A percentile compares a stretch with the other conserved stretches of the same genome.
These are phyloP conservation scores for Rutpela maculata DNA, from an alignment of 2,888 invertebrate genomes.

Conservation along the genomic window DNA sequence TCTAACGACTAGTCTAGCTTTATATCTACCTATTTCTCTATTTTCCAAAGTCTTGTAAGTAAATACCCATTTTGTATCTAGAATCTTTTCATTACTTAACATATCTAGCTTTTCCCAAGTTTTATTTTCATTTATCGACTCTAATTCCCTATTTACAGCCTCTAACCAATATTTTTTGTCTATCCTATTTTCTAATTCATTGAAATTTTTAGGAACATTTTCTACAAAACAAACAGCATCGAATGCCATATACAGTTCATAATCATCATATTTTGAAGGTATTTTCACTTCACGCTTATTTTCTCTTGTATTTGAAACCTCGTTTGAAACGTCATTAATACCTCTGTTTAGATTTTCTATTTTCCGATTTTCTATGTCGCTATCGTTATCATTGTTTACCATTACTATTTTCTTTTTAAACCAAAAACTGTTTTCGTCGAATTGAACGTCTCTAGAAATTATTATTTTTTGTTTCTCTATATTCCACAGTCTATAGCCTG, in stretches of 20 bases:
- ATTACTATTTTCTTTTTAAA: constrained; percentile 1
- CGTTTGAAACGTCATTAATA: too few species aligned
- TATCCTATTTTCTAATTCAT: too few species aligned
- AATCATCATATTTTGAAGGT: constrained; percentile 27
- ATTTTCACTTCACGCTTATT: too few species aligned
- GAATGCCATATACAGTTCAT: too few species aligned
- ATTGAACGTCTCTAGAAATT: constrained; percentile 37
- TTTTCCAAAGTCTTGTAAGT: constrained; percentile 52
- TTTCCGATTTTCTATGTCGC: not conserved
- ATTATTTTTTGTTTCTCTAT: constrained; percentile 28
- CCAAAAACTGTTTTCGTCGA: constrained; percentile 40
- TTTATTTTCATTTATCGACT: too few species aligned
- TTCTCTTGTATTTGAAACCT: too few species aligned
- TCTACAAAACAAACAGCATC: too few species aligned
- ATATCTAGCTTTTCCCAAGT: too few species aligned
- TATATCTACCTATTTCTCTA: constrained; percentile 58
- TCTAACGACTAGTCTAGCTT: constrained; percentile 59
- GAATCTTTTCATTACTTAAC: too few species aligned
- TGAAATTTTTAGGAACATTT: too few species aligned
- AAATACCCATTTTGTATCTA: constrained; percentile 48
- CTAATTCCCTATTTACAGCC: too few species aligned
- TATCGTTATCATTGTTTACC: not conserved
- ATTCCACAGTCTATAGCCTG: constrained; percentile 37
- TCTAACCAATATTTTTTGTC: too few species aligned
- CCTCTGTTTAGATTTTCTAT: not conserved